Conservation (phyloP, 2,888 invertebrate species). For the Myopa tessellatipennis region DNA sequence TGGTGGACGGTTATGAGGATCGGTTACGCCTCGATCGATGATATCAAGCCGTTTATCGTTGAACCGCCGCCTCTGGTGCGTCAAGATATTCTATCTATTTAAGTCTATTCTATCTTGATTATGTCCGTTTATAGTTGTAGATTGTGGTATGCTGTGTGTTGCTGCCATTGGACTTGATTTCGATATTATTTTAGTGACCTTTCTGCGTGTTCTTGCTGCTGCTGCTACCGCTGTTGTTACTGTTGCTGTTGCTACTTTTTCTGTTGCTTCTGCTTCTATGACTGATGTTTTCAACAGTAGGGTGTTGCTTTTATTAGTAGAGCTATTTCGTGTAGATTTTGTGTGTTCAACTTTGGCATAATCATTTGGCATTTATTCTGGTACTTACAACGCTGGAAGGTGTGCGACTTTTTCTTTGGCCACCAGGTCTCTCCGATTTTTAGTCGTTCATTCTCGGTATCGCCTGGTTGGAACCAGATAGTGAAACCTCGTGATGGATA, state of each 20-base stretch:
- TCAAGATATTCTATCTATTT: too few species aligned
- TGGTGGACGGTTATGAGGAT: too few species aligned
- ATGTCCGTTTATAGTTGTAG: too few species aligned
- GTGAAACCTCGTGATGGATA: not conserved
- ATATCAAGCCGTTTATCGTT: too few species aligned
- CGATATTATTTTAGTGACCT: too few species aligned
- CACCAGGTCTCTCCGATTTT: not conserved
- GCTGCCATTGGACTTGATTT: too few species aligned
- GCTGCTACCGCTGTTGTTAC: not conserved
- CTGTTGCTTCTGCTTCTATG: not conserved
- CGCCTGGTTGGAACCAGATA: not conserved
- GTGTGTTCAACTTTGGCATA: not conserved
- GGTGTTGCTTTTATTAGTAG: not conserved
- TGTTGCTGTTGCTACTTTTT: not conserved
- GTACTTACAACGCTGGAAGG: not conserved
- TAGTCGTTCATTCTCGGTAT: not conserved
- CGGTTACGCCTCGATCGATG: too few species aligned
- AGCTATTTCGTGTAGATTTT: not conserved
- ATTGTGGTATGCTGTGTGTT: too few species aligned
- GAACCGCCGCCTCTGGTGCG: too few species aligned
- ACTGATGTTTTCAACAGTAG: not conserved
- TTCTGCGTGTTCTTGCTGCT: not conserved
- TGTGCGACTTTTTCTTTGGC: not conserved
- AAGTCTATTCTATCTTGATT: too few species aligned
- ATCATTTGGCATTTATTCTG: not conserved